Percentiles rank a stretch among this genome's conserved stretches.
These are phyloP conservation scores for Phalacrocorax aristotelis DNA, from an alignment of 2,113 vertebrate genomes.

Conservation along the genomic window DNA sequence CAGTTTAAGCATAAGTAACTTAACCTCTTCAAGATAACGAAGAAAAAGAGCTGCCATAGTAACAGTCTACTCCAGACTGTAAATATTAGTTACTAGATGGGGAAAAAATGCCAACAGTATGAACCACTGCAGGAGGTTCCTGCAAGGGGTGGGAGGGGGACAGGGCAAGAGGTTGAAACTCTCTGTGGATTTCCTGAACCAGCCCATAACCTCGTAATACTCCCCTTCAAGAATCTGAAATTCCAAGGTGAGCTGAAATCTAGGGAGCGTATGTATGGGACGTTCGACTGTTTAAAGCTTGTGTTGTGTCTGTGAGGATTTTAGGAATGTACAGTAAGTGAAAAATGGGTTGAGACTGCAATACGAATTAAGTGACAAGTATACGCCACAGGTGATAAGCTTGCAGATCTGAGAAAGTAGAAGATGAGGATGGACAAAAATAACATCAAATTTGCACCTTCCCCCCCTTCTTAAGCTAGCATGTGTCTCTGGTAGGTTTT, in stretches of 20 bases:
- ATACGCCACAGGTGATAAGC: not conserved
- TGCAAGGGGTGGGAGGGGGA: not conserved
- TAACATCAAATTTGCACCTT: not conserved
- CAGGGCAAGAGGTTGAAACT: not conserved
- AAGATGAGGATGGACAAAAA: slow-evolving; percentile 13
- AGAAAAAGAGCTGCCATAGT: slow-evolving; percentile 8
- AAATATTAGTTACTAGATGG: not conserved
- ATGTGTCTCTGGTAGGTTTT: not conserved
- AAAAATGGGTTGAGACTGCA: slow-evolving; percentile 52
- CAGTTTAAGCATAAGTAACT: slow-evolving; percentile 33
- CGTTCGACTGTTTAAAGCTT: not conserved
- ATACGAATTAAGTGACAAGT: not conserved
- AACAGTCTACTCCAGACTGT: slow-evolving; percentile 32
- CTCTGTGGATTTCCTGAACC: not conserved
- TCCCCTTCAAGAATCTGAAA: not conserved
- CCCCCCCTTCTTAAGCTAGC: not conserved
- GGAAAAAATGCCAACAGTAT: not conserved
- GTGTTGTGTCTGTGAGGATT: not conserved
- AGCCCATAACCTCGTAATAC: not conserved
- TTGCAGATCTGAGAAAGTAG: slow-evolving; percentile 22
- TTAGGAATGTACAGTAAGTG: slow-evolving; percentile 68
- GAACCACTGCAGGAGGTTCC: not conserved
- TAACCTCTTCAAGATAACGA: not conserved
- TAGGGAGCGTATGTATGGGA: not conserved
- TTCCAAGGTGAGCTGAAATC: not conserved